A percentile compares a stretch with the other conserved stretches of the same genome.
phyloP scores from a whole-genome alignment of 2,113 vertebrate species.

The Podarcis muralis region DNA sequence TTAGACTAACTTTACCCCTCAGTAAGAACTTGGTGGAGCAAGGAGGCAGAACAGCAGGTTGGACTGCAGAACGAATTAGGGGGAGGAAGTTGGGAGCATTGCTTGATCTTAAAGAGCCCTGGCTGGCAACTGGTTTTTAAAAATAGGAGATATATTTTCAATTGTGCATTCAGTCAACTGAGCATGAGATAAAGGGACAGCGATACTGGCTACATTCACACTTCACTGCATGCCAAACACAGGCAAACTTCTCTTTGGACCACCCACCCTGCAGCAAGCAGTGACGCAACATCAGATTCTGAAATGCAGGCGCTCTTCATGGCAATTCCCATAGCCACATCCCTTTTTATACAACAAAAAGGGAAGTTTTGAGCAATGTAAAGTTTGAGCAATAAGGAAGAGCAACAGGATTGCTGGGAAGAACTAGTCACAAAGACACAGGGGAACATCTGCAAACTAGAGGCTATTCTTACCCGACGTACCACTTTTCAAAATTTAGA shows the following conservation, averaged over 20 bases:
- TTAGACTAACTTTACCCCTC: neutral
- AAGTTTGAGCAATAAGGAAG: too few species aligned
- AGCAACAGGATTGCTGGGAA: too few species aligned
- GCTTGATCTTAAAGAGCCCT: neutral
- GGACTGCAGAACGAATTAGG: neutral
- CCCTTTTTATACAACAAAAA: too few species aligned
- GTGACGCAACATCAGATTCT: too few species aligned
- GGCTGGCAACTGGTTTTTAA: neutral
- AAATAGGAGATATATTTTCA: neutral
- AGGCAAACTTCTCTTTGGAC: neutral
- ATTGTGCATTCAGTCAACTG: neutral
- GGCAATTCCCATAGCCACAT: too few species aligned
- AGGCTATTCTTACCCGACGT: too few species aligned
- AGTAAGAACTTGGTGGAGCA: neutral
- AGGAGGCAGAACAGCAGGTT: neutral
- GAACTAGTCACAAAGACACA: too few species aligned
- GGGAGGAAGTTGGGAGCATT: neutral
- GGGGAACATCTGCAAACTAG: too few species aligned
- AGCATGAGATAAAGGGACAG: neutral
- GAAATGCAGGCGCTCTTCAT: too few species aligned
- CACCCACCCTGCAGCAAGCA: too few species aligned
- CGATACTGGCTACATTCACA: neutral
- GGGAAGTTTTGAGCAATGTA: too few species aligned
- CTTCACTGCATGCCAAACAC: neutral
- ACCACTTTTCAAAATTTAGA: too few species aligned